A percentile compares a stretch with the other conserved stretches of the same genome.
These are phyloP conservation scores for Malthinus flaveolus DNA, from an alignment of 2,888 invertebrate genomes.

Conservation along the genomic window DNA sequence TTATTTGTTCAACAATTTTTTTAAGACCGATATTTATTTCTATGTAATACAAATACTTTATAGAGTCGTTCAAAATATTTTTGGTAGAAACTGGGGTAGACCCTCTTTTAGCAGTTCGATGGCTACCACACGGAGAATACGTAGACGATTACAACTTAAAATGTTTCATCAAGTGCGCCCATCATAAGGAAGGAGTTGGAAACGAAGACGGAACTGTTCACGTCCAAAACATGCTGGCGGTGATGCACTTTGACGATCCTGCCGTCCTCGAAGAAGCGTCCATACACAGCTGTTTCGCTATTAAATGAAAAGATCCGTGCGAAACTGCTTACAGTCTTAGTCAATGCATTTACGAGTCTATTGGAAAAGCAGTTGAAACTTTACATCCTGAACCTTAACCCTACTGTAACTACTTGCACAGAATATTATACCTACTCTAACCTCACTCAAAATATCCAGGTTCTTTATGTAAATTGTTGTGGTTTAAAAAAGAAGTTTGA, in stretches of 20 bases:
- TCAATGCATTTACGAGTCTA: background rate
- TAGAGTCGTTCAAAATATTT: too few relatives aligned
- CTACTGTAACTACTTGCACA: too few relatives aligned
- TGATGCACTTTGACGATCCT: background rate
- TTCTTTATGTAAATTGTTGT: too few relatives aligned
- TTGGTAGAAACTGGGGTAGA: background rate
- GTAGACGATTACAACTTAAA: background rate
- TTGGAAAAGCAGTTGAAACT: too few relatives aligned
- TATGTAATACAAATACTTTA: too few relatives aligned
- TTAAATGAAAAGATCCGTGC: background rate
- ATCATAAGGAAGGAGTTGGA: too few relatives aligned
- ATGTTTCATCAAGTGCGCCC: background rate
- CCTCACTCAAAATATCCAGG: too few relatives aligned
- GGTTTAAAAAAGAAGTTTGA: too few relatives aligned
- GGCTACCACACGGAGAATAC: background rate
- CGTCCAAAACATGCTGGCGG: background rate
- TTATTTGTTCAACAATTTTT: too few relatives aligned
- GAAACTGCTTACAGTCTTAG: background rate
- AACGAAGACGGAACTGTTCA: background rate
- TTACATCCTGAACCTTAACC: too few relatives aligned
- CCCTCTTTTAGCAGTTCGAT: background rate
- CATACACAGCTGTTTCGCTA: background rate
- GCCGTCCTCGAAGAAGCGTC: background rate
- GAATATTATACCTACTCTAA: too few relatives aligned
- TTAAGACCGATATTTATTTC: too few relatives aligned